Conservation (phyloP, 2,113 vertebrate genomes). For the Microcebus ravelobensis region DNA sequence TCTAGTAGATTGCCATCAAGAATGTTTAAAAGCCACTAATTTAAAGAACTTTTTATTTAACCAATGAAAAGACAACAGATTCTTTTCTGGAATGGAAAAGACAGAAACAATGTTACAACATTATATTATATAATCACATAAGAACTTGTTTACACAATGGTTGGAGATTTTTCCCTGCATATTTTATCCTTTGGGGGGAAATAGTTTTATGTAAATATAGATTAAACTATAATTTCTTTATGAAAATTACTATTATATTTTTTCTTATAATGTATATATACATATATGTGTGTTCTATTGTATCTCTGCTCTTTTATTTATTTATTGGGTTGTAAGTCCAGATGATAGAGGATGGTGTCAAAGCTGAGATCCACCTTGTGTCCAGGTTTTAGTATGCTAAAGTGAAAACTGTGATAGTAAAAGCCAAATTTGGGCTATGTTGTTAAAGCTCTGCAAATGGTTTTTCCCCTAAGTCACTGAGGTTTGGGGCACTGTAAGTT, state of each 20-base stretch:
- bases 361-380: background rate
- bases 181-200: background rate
- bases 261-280: background rate
- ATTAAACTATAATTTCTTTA: background rate
- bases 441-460: background rate
- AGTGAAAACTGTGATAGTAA: background rate
- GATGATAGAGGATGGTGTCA: background rate
- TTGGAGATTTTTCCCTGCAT: background rate
- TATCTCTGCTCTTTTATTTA: background rate
- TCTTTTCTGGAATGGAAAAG: background rate
- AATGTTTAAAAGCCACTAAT: background rate
- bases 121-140: background rate
- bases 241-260: background rate
- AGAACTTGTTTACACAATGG: background rate
- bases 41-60: background rate
- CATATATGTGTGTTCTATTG: background rate
- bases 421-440: no score
- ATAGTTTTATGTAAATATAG: background rate
- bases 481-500: background rate
- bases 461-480: background rate
- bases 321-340: background rate
- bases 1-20: background rate
- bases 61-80: background rate
- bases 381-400: background rate
- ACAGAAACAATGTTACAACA: background rate